Evolutionary conservation across 1,140 invertebrate species (phyloP).

Genomic region (Aradophagus sp.): DNA sequence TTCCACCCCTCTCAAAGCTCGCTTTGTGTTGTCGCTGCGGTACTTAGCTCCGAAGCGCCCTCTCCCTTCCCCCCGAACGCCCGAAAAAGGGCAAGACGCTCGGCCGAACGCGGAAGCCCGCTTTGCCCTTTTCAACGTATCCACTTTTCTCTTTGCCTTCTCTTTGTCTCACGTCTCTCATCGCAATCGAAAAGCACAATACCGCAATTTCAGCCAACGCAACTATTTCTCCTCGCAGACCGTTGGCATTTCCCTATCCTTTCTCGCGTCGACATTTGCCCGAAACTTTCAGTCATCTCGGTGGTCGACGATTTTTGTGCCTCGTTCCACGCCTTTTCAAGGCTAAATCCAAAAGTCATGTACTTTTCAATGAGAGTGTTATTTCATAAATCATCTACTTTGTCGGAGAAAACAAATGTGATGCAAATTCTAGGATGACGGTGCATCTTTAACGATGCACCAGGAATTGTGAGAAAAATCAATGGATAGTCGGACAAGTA

Average conservation of each 20-base stretch:
- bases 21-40: conserved; percentile 34
- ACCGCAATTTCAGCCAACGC: conserved; percentile 17
- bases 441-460: no score
- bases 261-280: background rate
- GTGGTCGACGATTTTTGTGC: background rate
- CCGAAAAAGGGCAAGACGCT: conserved; percentile 26
- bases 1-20: conserved; percentile 29
- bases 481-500: no score
- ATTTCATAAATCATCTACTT: no score
- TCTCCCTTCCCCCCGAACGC: conserved; percentile 13
- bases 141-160: conserved; percentile 5
- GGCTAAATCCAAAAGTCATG: no score
- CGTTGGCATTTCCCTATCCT: conserved; percentile 14
- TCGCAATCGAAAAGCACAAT: conserved; percentile 26
- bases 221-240: conserved; percentile 30
- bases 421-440: no score
- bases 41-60: conserved; percentile 20
- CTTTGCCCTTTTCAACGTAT: conserved; percentile 20
- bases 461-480: no score
- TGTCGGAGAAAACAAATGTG: no score
- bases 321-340: no score
- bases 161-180: conserved; percentile 21
- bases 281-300: background rate
- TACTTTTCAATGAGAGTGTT: no score
- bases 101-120: conserved; percentile 14